phyloP scores from a whole-genome alignment of 2,113 vertebrate genomes.

The Danionella cerebrum region DNA sequence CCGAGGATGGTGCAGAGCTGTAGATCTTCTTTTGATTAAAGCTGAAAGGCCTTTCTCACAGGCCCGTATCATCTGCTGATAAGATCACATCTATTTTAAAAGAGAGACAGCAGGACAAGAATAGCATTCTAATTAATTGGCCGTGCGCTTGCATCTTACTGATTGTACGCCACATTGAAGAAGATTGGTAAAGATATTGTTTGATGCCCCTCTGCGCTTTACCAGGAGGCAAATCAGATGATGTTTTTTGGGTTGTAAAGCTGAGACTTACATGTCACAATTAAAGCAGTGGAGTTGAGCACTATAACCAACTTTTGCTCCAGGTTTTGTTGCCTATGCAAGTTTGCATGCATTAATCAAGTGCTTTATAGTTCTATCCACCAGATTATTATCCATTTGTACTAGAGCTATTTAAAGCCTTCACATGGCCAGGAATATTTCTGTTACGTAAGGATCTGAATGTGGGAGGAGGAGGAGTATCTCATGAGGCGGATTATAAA shows the following conservation, averaged over 20 bases:
- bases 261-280: neutral
- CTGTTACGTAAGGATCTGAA: neutral
- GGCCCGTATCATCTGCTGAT: neutral
- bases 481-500: slow-evolving; percentile 3
- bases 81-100: neutral
- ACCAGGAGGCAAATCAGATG: neutral
- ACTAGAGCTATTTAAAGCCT: neutral
- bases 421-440: neutral
- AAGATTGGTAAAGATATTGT: too few relatives aligned
- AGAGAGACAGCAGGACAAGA: neutral
- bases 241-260: neutral
- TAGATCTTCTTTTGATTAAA: neutral
- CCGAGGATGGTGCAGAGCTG: neutral
- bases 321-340: neutral
- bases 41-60: neutral
- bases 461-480: neutral
- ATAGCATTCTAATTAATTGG: slow-evolving; percentile 6
- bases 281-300: neutral
- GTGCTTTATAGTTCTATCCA: neutral
- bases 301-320: neutral
- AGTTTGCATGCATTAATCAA: neutral
- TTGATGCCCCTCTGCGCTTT: neutral
- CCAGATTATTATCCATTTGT: neutral
- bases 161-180: too few relatives aligned
- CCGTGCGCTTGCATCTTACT: neutral